Conservation (phyloP, 2,797 vertebrate species). For the Cichlasoma orientale region DNA sequence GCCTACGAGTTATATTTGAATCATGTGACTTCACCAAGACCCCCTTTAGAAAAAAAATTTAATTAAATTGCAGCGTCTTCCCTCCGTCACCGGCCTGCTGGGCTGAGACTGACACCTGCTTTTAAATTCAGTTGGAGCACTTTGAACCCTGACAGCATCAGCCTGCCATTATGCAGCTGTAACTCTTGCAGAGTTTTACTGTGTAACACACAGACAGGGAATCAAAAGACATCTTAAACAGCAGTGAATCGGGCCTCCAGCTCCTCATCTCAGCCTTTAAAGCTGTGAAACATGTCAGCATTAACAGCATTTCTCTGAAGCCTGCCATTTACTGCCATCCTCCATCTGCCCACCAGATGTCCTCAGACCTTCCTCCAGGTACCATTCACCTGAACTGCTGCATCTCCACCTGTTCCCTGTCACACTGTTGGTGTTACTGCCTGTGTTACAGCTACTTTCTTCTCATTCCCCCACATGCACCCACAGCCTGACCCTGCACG, state of each 20-base stretch:
- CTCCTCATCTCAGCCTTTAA: fast-evolving
- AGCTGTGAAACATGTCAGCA: background rate
- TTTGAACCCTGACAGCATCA: background rate
- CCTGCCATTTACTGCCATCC: fast-evolving
- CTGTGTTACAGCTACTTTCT: no score
- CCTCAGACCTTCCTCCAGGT: background rate
- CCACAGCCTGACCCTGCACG: background rate
- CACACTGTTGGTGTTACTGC: no score
- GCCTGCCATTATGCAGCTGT: background rate
- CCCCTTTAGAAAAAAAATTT: background rate
- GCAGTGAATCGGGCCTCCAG: background rate
- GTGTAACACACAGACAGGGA: background rate
- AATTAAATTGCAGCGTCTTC: background rate
- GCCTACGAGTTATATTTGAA: conserved; percentile 71
- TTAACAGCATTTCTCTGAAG: background rate
- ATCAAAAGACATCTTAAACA: background rate
- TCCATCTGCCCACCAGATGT: background rate
- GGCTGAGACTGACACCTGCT: background rate
- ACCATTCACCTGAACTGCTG: no score
- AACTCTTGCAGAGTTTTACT: background rate
- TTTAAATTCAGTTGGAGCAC: background rate
- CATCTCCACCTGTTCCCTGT: no score
- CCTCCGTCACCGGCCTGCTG: background rate
- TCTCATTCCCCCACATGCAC: no score
- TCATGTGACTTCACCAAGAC: conserved; percentile 53